Evolutionary conservation across 2,113 vertebrate genomes (phyloP), one percentile per base, ranked within the genome.

Genomic region (Psittacus erithacus): DNA sequence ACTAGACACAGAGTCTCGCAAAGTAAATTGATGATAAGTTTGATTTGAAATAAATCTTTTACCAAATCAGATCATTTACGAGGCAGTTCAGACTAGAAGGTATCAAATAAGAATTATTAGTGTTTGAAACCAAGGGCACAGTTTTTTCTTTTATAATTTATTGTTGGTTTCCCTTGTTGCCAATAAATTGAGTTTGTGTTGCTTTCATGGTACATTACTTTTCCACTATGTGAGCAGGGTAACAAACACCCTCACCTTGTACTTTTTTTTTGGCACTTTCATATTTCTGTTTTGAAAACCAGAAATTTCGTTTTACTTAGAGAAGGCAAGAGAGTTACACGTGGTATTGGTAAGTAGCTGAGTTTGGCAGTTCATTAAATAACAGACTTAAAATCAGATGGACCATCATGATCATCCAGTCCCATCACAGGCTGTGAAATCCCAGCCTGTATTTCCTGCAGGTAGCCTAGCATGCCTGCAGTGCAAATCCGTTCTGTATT

Each of bases 91-190:
- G 47, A 25, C 33, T 63, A 44, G 86, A 90, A 83, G 16, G 33
- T 81, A 67, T 76, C 41, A 90, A 57, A 85, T 50, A 78, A 4
- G 49, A 90, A 82, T 93, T 85, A 73, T 63, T n/a, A 86, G 87
- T 25, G 6, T 14, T n/a, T 85, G 24, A 93, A 65, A 75, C 22
- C 65, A 15, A 12, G 10, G 57, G n/a, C 10, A 65, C 31, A 47
- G 47, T 80, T 95, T 93, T 55, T 27, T 78, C 67, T 91, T 77
- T 70, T 74, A 62, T 35, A 81, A 78, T 95, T 94, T 91, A 93
- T 75, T 57, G 55, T 55, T 65, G 79, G 63, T 68, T 92, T 95
- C 68, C 35, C 70, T 52, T 67, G 31, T 81, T 80, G 67, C 35
- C 23, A 49, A 46, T 57, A 68, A 81, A 70, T 17, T 31, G 41